These are phyloP conservation scores for Dolichotis patagonum DNA, from an alignment of 2,113 vertebrate species.

Conservation along the genomic window DNA sequence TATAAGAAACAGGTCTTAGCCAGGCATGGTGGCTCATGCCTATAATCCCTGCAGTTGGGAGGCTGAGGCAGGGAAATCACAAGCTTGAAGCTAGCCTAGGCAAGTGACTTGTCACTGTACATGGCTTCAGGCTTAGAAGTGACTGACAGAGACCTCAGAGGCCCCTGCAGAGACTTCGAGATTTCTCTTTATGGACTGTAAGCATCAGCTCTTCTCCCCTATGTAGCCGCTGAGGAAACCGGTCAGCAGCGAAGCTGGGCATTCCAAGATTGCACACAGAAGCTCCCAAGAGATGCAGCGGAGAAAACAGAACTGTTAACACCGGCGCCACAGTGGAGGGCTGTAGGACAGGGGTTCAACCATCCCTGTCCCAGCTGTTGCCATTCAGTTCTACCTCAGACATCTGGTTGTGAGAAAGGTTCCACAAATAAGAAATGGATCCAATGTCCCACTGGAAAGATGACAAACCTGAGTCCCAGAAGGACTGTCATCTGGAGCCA, in stretches of 20 bases:
- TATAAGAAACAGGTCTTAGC: constrained; percentile 28
- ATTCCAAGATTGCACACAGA: neutral
- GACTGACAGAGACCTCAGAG: neutral
- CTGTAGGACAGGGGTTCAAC: neutral
- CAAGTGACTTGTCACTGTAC: neutral
- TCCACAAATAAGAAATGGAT: neutral
- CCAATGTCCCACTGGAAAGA: neutral
- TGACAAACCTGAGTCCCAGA: neutral
- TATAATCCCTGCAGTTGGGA: neutral
- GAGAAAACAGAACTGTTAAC: neutral
- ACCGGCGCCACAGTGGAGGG: neutral
- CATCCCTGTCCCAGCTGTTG: fast-evolving
- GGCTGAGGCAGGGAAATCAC: neutral
- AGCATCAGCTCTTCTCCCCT: neutral
- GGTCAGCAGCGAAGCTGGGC: neutral
- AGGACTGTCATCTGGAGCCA: neutral
- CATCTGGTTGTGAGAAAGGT: neutral
- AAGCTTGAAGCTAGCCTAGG: neutral
- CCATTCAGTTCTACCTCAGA: neutral
- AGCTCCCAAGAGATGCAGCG: neutral
- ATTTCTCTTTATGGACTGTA: neutral
- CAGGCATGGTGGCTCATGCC: neutral
- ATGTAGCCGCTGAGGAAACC: neutral
- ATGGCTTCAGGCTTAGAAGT: neutral
- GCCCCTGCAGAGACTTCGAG: neutral